Base-by-base conservation (phyloP, 2,797 vertebrate genomes). In the Avahi laniger region DNA sequence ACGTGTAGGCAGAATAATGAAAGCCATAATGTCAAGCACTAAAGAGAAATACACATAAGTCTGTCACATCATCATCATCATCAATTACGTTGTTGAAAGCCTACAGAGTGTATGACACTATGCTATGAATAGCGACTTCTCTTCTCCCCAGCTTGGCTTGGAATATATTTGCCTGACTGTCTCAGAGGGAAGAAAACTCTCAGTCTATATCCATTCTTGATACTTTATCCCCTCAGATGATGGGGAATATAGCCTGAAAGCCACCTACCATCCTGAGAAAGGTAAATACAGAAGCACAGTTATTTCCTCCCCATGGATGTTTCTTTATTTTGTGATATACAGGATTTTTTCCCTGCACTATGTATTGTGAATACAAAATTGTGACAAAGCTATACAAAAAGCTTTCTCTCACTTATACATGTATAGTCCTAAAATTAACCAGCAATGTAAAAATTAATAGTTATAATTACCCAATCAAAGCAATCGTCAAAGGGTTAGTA, bases 71-170 rank as follows among this genome's bases (percentile, higher is more conserved):
- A 89, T 84, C 89, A 92, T 93, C 85, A 59, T 91, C 93, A 95
- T 95, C 95, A 93, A 80, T 95, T 95, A 96, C 24, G 43, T 10
- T 92, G 18, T 67, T 96, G 80, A 94, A 97, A 95, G 38, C 24
- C 24, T 83, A 79, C 69, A 61, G 26, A 85, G 52, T 91, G 5
- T 82, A 79, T 57, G 69, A 93, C 50, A 95, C 38, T 46, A 5
- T 30, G 28, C 24, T 88, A 33, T 26, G 73, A 96, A 90, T 86
- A 94, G 91, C 24, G 9, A 96, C 57, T 63, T 91, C 18, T 88
- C 57, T 95, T 92, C 70, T 92, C n/a, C 41, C 48, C n/a, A 59
- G 30, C 30, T 78, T 79, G 63, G 30, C n/a, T 91, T 78, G 30
- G 57, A 92, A 73, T 82, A 7, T 48, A 52, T 91, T 96, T 82